Evolutionary conservation across 1,140 invertebrate species (phyloP), one percentile per base, ranked within the genome.

Genomic region (Caerostris extrusa): DNA sequence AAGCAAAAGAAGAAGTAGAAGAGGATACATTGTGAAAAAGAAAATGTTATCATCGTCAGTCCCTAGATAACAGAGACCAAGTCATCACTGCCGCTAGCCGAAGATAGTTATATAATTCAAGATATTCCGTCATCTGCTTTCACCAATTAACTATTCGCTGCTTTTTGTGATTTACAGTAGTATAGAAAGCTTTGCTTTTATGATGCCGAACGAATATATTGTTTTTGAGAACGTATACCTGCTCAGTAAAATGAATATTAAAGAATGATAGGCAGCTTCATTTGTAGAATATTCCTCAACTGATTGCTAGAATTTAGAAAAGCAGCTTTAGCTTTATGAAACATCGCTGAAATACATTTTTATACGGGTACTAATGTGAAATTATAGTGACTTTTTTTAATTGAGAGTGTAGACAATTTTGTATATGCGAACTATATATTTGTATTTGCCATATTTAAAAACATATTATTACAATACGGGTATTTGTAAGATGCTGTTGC

Each of bases 1-100:
- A 93, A 93, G 10, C 55, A 93, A 8, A 64, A 85, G 61, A 55
- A 83, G 61, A 88, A 57, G 56, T 53, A 60, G 53, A 34, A 77
- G 71, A 81, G n/a, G 53, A 50, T 12, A 50, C 34, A 12, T 50
- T 53, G 34, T 50, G 8, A 12, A 77, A 77, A 3, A 14, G 61
- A 14, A 77, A 77, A 77, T 77, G 3, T 77, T 53, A 5, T 19
- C 50, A 7, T 50, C 8, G 61, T 34, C 34, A 34, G 34, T 34
- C 34, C 34, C 34, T 34, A 34, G 34, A 34, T 34, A 34, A 34
- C 17, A 12, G 71, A 34, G 71, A 77, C 10, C 34, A 53, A 50
- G 3, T 34, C 10, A 34, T 53, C 71, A 53, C 71, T 77, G 71
- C 71, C 71, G 53, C 7, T 19, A 77, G 50, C 34, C 50, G 6